These are phyloP conservation scores for Nemotelus pantherinus DNA, from an alignment of 2,888 invertebrate species.

Conservation along the genomic window DNA sequence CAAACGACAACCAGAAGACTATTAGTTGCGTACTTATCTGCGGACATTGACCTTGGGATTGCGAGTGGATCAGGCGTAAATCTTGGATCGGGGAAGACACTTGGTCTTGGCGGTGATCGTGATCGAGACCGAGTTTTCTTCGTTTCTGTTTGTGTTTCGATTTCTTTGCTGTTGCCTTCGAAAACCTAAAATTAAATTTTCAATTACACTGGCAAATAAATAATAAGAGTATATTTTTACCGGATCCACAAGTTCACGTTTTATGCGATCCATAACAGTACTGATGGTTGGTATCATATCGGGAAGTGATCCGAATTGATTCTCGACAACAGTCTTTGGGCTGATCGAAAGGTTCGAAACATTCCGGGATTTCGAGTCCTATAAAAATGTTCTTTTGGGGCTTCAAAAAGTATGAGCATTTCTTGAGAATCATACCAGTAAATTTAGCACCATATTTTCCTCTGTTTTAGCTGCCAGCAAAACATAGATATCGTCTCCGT, in stretches of 20 bases:
- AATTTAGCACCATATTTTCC: conserved; percentile 72
- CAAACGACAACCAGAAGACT: conserved; percentile 6
- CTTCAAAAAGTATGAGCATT: too few species aligned
- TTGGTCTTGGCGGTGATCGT: neutral
- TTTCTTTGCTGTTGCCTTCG: conserved; percentile 53
- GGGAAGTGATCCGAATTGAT: conserved; percentile 69
- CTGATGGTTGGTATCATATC: conserved; percentile 74
- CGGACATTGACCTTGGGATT: conserved; percentile 27
- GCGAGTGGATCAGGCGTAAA: neutral
- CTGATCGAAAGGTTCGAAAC: conserved; percentile 73
- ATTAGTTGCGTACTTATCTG: conserved; percentile 21
- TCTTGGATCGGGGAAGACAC: neutral
- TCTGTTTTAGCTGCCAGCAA: conserved; percentile 72
- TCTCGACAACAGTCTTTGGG: conserved; percentile 68
- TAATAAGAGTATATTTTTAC: conserved; percentile 57
- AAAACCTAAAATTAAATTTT: neutral
- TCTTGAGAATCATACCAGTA: conserved; percentile 67
- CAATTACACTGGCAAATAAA: neutral
- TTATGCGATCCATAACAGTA: conserved; percentile 70
- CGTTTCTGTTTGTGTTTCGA: conserved; percentile 59
- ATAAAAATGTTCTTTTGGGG: conserved; percentile 2
- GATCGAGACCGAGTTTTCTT: conserved; percentile 7
- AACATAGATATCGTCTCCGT: conserved; percentile 73
- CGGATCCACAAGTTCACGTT: conserved; percentile 74
- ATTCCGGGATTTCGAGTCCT: conserved; percentile 63